phyloP scores from a whole-genome alignment of 2,113 vertebrate genomes.

The Camelus dromedarius region DNA sequence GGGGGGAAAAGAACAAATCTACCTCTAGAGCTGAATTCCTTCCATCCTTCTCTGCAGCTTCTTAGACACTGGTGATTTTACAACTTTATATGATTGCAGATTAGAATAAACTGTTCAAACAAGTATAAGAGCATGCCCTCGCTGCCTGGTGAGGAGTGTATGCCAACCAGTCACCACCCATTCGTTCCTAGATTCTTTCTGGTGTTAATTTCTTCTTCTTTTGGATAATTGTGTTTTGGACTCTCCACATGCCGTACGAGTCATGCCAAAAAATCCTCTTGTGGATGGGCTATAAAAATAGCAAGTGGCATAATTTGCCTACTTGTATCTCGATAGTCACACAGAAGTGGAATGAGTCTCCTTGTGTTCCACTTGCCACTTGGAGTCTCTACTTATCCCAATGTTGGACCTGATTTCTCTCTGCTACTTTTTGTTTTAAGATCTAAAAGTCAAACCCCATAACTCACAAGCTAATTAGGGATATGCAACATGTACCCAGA shows the following conservation, averaged over 20 bases:
- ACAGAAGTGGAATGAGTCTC: not conserved
- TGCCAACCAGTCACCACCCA: not conserved
- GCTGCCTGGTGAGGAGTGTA: not conserved
- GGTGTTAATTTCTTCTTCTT: not conserved
- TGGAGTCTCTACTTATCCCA: not conserved
- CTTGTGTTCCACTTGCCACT: not conserved
- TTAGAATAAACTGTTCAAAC: not conserved
- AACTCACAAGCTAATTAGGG: not conserved
- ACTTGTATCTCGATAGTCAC: not conserved
- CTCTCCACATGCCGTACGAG: not conserved
- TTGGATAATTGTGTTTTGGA: conserved; percentile 46
- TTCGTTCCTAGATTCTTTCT: not conserved
- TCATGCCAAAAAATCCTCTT: conserved; percentile 41
- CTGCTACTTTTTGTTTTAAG: conserved; percentile 17
- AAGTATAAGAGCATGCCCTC: not conserved
- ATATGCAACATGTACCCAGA: not conserved
- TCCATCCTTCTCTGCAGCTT: not conserved
- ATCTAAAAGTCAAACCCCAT: not conserved
- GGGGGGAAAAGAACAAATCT: not conserved
- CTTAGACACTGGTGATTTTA: not conserved
- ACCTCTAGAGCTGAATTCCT: not conserved
- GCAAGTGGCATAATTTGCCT: not conserved
- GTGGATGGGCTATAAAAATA: conserved; percentile 11
- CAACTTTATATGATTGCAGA: not conserved
- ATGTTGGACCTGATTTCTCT: not conserved